Base-by-base conservation (phyloP, 2,797 vertebrate genomes). In the Avahi laniger region DNA sequence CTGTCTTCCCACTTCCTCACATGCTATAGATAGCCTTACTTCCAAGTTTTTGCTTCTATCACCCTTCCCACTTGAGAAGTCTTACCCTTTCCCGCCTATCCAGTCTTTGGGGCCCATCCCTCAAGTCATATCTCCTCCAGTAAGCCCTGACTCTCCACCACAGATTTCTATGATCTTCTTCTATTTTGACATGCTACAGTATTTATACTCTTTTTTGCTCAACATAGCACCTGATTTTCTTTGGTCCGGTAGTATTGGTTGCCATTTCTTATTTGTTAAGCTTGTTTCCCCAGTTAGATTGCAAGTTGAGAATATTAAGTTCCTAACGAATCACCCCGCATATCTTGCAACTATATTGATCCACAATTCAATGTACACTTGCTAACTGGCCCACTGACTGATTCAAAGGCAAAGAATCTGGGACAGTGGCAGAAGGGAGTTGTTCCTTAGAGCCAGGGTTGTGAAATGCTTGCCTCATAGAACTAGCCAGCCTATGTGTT, bases 391-490 rank as follows among this genome's bases (percentile, higher is more conserved):
- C 26, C 87, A 67, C 43, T 94, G 24, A 85, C 43, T 94, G 26
- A 91, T n/a, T 96, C 35, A 54, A 33, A 96, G 75, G 67, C 67
- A 96, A 93, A 35, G 57, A 83, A 75, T 2, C 20, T 65, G 22
- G 35, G 28, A 41, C 48, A 78, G 50, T 69, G 63, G 54, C 14
- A 95, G 54, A 17, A 38, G 5, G 35, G 18, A 35, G 5, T 43
- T 73, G 15, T 35, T 79, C 48, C 4, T 84, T 81, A 94, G 65
- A 75, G 20, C 7, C 33, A 61, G 4, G 26, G 18, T 78, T 94
- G 11, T 88, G 14, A 96, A 93, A 93, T 87, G 26, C 17, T 73
- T 91, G 63, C 78, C 76, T 87, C 61, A 41, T 72, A 92, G 38
- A 96, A 94, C 5, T 86, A 75, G n/a, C 13, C 26, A 82, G 57